Percentiles rank a stretch among this genome's conserved stretches.
phyloP scores from a whole-genome alignment of 2,888 invertebrate genomes.

The Phlogophora meticulosa region DNA sequence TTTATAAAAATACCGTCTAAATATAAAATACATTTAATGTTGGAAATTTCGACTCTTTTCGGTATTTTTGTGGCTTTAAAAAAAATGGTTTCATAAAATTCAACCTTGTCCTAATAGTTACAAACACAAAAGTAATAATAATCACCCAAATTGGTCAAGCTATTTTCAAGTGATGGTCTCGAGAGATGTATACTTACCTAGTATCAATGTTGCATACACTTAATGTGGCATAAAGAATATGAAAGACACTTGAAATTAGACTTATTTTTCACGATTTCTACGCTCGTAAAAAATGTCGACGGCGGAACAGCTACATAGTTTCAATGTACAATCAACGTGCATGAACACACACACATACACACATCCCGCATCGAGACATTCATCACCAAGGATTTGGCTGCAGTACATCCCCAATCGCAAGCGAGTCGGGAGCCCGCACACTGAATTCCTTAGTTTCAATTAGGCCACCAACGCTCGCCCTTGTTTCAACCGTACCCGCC shows the following conservation, averaged over 20 bases:
- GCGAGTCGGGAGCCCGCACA: slow-evolving; percentile 44
- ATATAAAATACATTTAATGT: no score
- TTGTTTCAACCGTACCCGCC: slow-evolving; percentile 58
- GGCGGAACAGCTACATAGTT: neutral
- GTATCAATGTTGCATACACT: no score
- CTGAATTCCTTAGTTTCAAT: slow-evolving; percentile 70
- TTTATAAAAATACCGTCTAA: no score
- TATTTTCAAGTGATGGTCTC: no score
- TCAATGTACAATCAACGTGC: slow-evolving; percentile 15
- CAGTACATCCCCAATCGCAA: slow-evolving; percentile 43
- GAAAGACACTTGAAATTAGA: neutral
- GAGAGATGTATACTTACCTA: no score
- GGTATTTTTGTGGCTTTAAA: no score
- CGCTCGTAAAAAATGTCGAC: neutral
- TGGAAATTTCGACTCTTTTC: no score
- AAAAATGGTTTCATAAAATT: no score
- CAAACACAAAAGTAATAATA: no score
- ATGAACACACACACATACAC: neutral
- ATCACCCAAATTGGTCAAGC: no score
- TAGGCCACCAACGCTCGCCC: slow-evolving; percentile 60
- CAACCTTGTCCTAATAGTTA: no score
- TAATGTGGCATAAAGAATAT: neutral
- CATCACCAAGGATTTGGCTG: slow-evolving; percentile 52
- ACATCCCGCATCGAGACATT: slow-evolving; percentile 32
- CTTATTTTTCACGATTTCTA: neutral